A percentile compares a stretch with the other conserved stretches of the same genome.
These are phyloP conservation scores for Microchirus variegatus DNA, from an alignment of 2,797 vertebrate species.

Conservation along the genomic window DNA sequence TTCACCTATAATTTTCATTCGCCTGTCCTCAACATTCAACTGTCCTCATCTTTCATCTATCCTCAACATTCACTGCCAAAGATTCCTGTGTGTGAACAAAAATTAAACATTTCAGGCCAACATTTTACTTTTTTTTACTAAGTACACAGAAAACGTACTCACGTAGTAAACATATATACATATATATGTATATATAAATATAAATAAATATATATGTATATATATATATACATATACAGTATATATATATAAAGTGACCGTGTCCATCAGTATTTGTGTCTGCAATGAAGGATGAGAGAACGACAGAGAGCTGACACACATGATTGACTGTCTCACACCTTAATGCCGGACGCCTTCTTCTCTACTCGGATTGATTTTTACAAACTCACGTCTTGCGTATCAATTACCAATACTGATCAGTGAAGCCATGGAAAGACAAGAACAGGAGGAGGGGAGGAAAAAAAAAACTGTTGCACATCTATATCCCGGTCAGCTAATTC, in stretches of 20 bases:
- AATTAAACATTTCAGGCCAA: too few species aligned
- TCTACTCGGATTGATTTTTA: slow-evolving; percentile 55
- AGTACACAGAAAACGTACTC: too few species aligned
- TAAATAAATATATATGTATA: too few species aligned
- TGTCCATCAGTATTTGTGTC: too few species aligned
- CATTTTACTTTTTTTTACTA: too few species aligned
- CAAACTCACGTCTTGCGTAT: slow-evolving; percentile 57
- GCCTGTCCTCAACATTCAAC: too few species aligned
- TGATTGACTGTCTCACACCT: slow-evolving; percentile 62
- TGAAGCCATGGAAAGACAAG: slow-evolving; percentile 32
- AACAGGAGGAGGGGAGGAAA: slow-evolving; percentile 1
- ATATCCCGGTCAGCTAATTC: slow-evolving; percentile 39
- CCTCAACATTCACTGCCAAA: too few species aligned
- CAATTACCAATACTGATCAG: slow-evolving; percentile 66
- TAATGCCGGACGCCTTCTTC: slow-evolving; percentile 49
- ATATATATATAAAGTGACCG: slow-evolving; percentile 17
- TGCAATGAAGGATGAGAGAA: slow-evolving; percentile 28
- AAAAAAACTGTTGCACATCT: slow-evolving; percentile 29
- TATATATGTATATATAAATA: too few species aligned
- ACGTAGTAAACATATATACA: too few species aligned
- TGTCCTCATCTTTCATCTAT: too few species aligned
- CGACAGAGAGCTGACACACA: slow-evolving; percentile 46
- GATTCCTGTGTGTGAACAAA: too few species aligned
- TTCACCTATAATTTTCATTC: too few species aligned
- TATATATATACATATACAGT: not conserved